These are phyloP conservation scores for Drosophila ustulata DNA, from an alignment of 2,888 invertebrate species.

Conservation along the genomic window DNA sequence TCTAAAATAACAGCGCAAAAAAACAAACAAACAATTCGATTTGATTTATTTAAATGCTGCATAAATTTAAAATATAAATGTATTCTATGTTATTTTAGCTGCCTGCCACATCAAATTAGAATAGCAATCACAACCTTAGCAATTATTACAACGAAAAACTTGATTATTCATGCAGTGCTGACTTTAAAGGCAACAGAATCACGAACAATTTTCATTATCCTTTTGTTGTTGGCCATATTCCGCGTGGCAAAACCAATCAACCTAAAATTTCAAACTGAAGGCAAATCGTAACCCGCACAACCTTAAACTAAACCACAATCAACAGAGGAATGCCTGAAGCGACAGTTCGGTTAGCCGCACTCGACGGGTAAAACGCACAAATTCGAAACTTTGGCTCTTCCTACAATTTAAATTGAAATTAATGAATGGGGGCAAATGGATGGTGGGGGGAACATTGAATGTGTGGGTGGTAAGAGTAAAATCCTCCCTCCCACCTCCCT, in stretches of 20 bases:
- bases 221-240: constrained; percentile 14
- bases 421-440: constrained; percentile 13
- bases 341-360: constrained; percentile 56
- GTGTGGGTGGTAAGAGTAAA: neutral
- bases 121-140: neutral
- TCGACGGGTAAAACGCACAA: constrained; percentile 28
- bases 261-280: constrained; percentile 10
- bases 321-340: constrained; percentile 46
- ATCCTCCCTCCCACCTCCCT: neutral
- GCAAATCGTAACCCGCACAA: constrained; percentile 8
- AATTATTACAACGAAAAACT: constrained; percentile 11
- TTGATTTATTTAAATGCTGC: neutral
- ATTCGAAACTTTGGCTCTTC: constrained; percentile 31
- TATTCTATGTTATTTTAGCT: too few species aligned
- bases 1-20: neutral
- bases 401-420: constrained; percentile 65
- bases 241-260: constrained; percentile 31
- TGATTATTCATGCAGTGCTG: constrained; percentile 10
- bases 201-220: constrained; percentile 23
- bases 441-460: neutral
- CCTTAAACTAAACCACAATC: constrained; percentile 50
- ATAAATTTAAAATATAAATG: neutral
- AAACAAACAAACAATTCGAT: neutral
- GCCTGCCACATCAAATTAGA: neutral
- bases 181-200: neutral